Evolutionary conservation across 1,140 invertebrate species (phyloP), one percentile per base, ranked within the genome.

Genomic region (Brachionus sp.): DNA sequence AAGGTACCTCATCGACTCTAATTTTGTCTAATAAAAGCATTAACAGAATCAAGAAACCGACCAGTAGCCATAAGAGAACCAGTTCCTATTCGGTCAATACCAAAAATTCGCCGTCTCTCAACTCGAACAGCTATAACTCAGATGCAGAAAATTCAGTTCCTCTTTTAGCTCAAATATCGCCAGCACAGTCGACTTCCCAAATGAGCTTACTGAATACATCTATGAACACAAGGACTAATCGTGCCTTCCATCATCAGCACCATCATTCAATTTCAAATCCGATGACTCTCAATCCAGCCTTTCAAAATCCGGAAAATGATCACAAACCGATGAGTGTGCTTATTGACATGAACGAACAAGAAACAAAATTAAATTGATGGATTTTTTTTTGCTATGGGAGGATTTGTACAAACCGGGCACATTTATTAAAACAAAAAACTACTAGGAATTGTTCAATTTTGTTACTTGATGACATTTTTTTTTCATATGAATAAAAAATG

Each of bases 201-300:
- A 29, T 29, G 1, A 75, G 44, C 39, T 75, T 75, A 46, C 0
- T 46, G 10, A 44, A 46, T 25, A 75, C 70, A 44, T 25, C n/a
- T 39, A 39, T 39, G 33, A 73, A 44, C 37, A 75, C 2, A 23
- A 29, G 42, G 5, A 25, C 33, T 3, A 75, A 75, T 46, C 70
- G 37, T 29, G 23, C 10, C 33, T 39, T 16, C 19, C 16, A 25
- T 4, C 70, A 75, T 46, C 70, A 75, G 19, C 70, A 75, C 46
- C 39, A 75, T 75, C 70, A 75, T 46, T 75, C 70, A 10, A 75
- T 75, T 25, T 75, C 70, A 9, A 75, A 75, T 75, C 70, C 70
- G 19, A 75, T 73, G n/a, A n/a, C 66, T 29, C 25, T 39, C 37
- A 75, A n/a, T 39, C 19, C 16, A 3, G 37, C 16, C 9, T 39